Conservation (phyloP, 2,888 invertebrate genomes). For the Brachyptera putata region DNA sequence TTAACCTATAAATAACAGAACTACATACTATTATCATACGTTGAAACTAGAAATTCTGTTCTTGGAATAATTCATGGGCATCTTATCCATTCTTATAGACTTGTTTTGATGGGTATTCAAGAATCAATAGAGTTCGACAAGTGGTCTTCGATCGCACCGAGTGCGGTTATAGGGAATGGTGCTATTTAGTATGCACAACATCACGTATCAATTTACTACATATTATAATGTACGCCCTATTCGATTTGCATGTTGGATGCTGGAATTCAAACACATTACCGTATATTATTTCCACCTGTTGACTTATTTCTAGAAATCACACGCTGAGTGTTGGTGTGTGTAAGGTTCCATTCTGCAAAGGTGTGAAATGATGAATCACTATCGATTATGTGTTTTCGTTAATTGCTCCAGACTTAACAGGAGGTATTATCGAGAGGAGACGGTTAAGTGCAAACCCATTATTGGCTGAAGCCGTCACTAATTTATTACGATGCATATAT, state of each 20-base stretch:
- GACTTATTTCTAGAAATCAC: neutral
- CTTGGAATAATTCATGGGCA: neutral
- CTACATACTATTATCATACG: conserved; percentile 6
- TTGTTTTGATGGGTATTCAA: neutral
- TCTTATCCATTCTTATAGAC: neutral
- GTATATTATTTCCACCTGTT: conserved; percentile 1
- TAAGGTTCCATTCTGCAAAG: neutral
- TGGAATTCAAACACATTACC: neutral
- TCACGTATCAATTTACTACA: neutral
- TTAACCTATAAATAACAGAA: conserved; percentile 12
- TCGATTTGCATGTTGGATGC: neutral
- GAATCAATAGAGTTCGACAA: neutral
- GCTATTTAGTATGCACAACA: neutral
- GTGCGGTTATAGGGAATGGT: too few relatives aligned
- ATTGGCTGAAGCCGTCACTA: conserved; percentile 9
- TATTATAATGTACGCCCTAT: neutral
- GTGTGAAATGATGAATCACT: conserved; percentile 4
- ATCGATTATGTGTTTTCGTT: conserved; percentile 1
- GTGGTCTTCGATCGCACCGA: neutral
- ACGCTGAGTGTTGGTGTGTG: neutral
- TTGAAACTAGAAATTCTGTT: neutral
- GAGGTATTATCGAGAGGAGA: neutral
- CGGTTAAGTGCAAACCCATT: conserved; percentile 17
- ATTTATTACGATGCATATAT: conserved; percentile 17
- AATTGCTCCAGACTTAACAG: neutral